These are phyloP conservation scores for Nomada goodeniana DNA, from an alignment of 2,888 invertebrate genomes.

Conservation along the genomic window DNA sequence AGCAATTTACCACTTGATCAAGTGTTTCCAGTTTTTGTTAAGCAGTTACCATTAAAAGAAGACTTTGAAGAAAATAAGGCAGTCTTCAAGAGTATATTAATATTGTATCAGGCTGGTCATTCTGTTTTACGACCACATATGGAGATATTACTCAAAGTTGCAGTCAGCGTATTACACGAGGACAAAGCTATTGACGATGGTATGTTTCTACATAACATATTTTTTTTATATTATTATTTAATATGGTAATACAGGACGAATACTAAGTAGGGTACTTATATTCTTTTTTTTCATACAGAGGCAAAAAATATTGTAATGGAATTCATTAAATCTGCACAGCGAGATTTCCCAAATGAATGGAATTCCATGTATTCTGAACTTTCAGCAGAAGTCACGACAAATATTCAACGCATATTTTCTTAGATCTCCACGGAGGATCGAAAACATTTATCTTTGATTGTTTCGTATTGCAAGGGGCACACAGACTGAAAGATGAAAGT, in stretches of 20 bases:
- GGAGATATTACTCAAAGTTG: slow-evolving; percentile 85
- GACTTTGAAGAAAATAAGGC: slow-evolving; percentile 91
- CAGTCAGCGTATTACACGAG: slow-evolving; percentile 86
- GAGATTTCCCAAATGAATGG: slow-evolving; percentile 87
- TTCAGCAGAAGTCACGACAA: slow-evolving; percentile 59
- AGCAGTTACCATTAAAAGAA: slow-evolving; percentile 89
- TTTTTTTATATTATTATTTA: not conserved
- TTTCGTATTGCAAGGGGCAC: not conserved
- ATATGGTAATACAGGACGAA: not conserved
- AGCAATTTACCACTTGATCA: slow-evolving; percentile 89
- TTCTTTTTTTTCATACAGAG: slow-evolving; percentile 82
- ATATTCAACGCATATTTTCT: slow-evolving; percentile 63
- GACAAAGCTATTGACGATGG: slow-evolving; percentile 86
- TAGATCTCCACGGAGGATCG: slow-evolving; percentile 25
- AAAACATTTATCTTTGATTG: not conserved
- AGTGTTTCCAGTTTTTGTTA: slow-evolving; percentile 89
- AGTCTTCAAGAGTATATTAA: slow-evolving; percentile 88
- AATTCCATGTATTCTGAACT: slow-evolving; percentile 71
- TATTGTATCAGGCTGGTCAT: slow-evolving; percentile 88
- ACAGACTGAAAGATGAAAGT: slow-evolving; percentile 33
- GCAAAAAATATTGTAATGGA: slow-evolving; percentile 84
- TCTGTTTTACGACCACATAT: slow-evolving; percentile 86
- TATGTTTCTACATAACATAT: slow-evolving; percentile 70
- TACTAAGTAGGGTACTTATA: not conserved
- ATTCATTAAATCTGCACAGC: slow-evolving; percentile 86